phyloP scores from a whole-genome alignment of 2,797 vertebrate species.

The Acrocephalus scirpaceus region DNA sequence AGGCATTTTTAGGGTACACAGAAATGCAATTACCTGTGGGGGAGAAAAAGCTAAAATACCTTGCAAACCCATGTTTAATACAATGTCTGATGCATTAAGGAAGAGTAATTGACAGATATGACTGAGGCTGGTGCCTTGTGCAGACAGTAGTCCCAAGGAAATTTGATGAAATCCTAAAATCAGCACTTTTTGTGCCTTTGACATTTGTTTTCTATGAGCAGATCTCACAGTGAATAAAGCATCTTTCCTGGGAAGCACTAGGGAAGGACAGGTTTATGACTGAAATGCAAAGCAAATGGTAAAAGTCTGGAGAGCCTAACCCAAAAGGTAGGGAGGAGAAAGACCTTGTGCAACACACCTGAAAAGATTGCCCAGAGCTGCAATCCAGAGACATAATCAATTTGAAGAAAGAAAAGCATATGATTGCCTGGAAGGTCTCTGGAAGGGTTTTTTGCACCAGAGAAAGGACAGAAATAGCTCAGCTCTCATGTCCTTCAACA shows the following conservation, averaged over 20 bases:
- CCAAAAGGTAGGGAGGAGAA: background rate
- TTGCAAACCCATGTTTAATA: background rate
- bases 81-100: background rate
- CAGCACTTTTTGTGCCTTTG: background rate
- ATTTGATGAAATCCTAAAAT: background rate
- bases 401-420: background rate
- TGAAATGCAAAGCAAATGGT: background rate
- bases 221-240: background rate
- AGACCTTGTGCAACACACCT: background rate
- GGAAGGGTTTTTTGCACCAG: background rate
- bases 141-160: background rate
- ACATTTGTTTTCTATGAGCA: background rate
- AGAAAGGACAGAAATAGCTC: background rate
- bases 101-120: background rate
- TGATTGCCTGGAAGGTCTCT: background rate
- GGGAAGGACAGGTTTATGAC: background rate
- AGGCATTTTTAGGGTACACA: background rate
- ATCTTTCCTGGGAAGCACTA: background rate
- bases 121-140: background rate
- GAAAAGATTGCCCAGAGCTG: background rate
- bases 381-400: accelerated
- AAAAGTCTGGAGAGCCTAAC: background rate
- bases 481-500: background rate
- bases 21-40: background rate
- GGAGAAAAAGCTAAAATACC: background rate